Base-by-base conservation (phyloP, 2,888 invertebrate species). In the Bhutanitis thaidina region DNA sequence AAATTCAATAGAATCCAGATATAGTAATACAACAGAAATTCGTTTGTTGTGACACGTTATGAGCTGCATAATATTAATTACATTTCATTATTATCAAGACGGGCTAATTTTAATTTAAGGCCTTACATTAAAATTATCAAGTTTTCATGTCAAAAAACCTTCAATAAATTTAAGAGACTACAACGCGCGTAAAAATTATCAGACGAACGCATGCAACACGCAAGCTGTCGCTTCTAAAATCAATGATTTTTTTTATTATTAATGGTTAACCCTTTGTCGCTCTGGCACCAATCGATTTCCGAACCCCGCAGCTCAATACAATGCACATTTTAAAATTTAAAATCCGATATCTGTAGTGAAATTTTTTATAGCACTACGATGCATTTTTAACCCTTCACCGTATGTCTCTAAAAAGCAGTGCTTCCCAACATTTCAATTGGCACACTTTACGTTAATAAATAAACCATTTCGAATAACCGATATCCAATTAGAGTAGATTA, bases 291-390 rank as follows among this genome's bases (percentile, higher is more conserved):
- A 89, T 89, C 89, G 88, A 89, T 89, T 87, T 72, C 72, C 77
- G 80, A 83, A 73, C 88, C 86, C 82, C 63, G 73, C 59, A 57
- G 84, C 64, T 73, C 82, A 84, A 87, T 88, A 87, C 89, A 89
- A 89, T 84, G 84, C 88, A 83, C 88, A 86, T 89, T 89, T 89
- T 88, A 89, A 89, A 89, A 79, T 89, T 89, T 89, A 87, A 89
- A 89, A 89, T 88, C 88, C 88, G 88, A 89, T 89, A 89, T 89
- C 88, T 89, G 80, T 84, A 74, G 74, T 65, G 72, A 67, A 67
- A 67, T 82, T 86, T 85, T 89, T 88, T 87, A 77, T 85, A 71
- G 58, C 61, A 72, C 86, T 71, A 87, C 86, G 86, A 85, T 89
- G 89, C 89, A 77, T 84, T 89, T 89, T 89, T 85, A 89, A 89